Evolutionary conservation across 2,888 invertebrate species (phyloP), one percentile per base, ranked within the genome.

Genomic region (Drosophila siamana): DNA sequence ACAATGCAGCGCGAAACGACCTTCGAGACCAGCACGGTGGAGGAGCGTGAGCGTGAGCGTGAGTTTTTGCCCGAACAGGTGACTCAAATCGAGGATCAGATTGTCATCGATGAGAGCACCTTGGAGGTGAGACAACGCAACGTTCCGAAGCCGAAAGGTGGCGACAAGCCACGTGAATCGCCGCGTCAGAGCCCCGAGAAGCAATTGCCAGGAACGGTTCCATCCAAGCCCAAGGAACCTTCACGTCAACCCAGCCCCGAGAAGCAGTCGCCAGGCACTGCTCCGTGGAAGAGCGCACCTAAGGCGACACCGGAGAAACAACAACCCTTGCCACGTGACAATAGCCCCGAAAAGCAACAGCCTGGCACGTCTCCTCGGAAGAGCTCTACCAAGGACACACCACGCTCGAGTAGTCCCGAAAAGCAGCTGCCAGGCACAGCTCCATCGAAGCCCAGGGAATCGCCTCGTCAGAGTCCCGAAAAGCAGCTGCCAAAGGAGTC

Each of bases 1-100:
- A 76, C 82, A 40, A 75, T 86, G 47, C 72, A 78, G 63, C 80
- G 89, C 40, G 87, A 90, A 57, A 80, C 80, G 2, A 87, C 81
- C 16, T 86, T 90, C 40, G 90, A 90, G 56, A 79, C 51, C 22
- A 80, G 51, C 28, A 44, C 44, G 5, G 46, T 56, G 13, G 56
- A 83, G 28, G 28, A 28, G 28, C 28, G 28, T 28, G 33, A 33
- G 28, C 28, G 28, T 28, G 33, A 33, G 28, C 80, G 72, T n/a
- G 52, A 50, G 6, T 67, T 71, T 16, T 22, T 55, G 28, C 67
- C 83, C 0, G 77, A 69, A 7, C 59, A 72, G 52, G 24, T 71
- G 7, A 11, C 67, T 16, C 46, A 41, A 0, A 74, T 84, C 40
- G 71, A 85, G 30, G 75, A 87, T 56, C 69, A 82, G 28, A 75